These are phyloP conservation scores for Stegodyphus mimosarum DNA, from an alignment of 1,140 invertebrate species.

Conservation along the genomic window DNA sequence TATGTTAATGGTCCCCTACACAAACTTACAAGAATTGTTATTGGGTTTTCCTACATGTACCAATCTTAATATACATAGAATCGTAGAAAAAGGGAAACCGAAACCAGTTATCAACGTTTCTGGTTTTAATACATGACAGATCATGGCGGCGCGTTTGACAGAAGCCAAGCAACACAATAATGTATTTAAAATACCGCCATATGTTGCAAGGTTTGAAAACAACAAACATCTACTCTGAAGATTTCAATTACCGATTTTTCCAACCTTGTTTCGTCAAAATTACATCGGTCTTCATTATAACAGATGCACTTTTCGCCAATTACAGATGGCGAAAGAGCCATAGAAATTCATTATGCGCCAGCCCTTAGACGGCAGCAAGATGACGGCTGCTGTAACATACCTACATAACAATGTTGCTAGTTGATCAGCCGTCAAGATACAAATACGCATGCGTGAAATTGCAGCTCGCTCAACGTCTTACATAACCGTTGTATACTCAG, in stretches of 20 bases:
- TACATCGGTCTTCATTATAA: slow-evolving; percentile 1
- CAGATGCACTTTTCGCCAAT: slow-evolving; percentile 14
- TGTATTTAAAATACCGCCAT: not conserved
- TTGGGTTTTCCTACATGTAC: not conserved
- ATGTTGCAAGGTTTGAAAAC: not conserved
- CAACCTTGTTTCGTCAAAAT: slow-evolving; percentile 16
- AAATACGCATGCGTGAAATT: not conserved
- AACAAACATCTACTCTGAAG: not conserved
- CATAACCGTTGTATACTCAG: no score
- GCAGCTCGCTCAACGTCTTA: no score
- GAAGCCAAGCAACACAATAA: not conserved
- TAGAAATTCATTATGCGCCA: slow-evolving; percentile 28
- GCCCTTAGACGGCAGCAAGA: not conserved
- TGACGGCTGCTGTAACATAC: not conserved
- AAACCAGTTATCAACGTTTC: not conserved
- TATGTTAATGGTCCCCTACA: not conserved
- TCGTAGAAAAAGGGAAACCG: not conserved
- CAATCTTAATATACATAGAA: not conserved
- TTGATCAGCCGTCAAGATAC: not conserved
- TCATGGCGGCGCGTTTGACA: slow-evolving; percentile 29
- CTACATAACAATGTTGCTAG: not conserved
- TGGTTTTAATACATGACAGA: slow-evolving; percentile 22
- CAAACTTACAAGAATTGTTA: not conserved
- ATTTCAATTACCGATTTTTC: slow-evolving; percentile 16
- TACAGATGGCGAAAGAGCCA: slow-evolving; percentile 34